Evolutionary conservation across 2,888 invertebrate species (phyloP), one percentile per base, ranked within the genome.

Genomic region (Tachystola acroxantha): DNA sequence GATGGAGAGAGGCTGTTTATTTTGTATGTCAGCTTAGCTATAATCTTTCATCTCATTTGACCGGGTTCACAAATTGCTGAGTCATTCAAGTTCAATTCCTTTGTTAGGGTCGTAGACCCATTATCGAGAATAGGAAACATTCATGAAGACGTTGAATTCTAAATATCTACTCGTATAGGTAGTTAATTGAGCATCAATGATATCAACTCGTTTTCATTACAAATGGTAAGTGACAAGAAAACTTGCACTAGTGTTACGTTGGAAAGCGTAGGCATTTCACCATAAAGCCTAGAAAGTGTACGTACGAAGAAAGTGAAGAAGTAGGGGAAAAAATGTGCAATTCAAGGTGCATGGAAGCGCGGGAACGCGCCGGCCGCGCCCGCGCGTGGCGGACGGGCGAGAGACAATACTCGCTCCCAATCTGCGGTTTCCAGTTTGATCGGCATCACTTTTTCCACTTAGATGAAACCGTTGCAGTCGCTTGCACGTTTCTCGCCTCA

Each of bases 201-300:
- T 63, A 64, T 68, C 70, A 66, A 78, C 72, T 85, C 82, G 79
- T 66, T 84, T 82, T 81, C 82, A 78, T 80, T 75, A 63, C 64
- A 64, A 74, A 74, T 70, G 62, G 66, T 61, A 63, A 64, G 48
- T 59, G 60, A 48, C 62, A 66, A 74, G 80, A 82, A 85, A 85
- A 81, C 84, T 82, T 82, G 80, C 80, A 80, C 81, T 79, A 53
- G 71, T 73, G 77, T 73, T 78, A 79, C 76, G 79, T 69, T 84
- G 75, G 86, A 86, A 84, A 86, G 82, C 78, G 76, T 64, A 74
- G 72, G 59, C 78, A 80, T 81, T 82, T 86, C 80, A 73, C 85
- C 85, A 82, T 82, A 72, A 75, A 79, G 68, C 68, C 75, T 84
- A 85, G 85, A 86, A 85, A 86, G 86, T 85, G 77, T 79, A 74